phyloP scores from a whole-genome alignment of 2,888 invertebrate species.

The Perdita meconis region DNA sequence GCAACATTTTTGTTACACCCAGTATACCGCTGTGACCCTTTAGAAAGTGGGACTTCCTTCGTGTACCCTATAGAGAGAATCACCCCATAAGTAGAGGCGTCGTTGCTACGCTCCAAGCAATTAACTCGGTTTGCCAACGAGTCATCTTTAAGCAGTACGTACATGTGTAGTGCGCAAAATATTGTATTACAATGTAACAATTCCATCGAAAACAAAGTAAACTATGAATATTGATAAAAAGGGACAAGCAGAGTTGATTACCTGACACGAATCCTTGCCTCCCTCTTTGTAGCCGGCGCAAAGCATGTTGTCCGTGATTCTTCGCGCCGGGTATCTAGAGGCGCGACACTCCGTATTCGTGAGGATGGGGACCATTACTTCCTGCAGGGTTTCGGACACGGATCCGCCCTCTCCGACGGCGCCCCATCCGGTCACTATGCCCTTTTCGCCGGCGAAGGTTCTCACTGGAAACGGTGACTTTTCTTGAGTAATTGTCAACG shows the following conservation, averaged over 20 bases:
- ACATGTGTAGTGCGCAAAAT: not conserved
- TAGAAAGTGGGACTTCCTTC: no score
- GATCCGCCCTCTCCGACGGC: slow-evolving; percentile 89
- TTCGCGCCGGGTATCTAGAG: slow-evolving; percentile 88
- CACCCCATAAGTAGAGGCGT: no score
- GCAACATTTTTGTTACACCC: no score
- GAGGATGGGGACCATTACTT: slow-evolving; percentile 91
- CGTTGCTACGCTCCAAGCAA: no score
- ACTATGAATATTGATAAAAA: not conserved
- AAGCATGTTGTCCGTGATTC: slow-evolving; percentile 92
- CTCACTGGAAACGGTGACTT: slow-evolving; percentile 23
- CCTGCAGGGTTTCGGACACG: slow-evolving; percentile 89
- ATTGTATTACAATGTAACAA: slow-evolving; percentile 2
- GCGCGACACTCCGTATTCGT: slow-evolving; percentile 88
- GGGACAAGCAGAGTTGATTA: slow-evolving; percentile 71
- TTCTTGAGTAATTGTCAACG: no score
- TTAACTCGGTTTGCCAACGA: no score
- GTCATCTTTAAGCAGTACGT: no score
- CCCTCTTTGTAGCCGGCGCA: slow-evolving; percentile 92
- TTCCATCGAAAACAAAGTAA: not conserved
- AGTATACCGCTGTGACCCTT: no score
- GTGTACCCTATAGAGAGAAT: no score
- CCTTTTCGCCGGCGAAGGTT: slow-evolving; percentile 77
- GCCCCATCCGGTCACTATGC: slow-evolving; percentile 92
- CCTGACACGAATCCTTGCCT: slow-evolving; percentile 91